A percentile compares a stretch with the other conserved stretches of the same genome.
phyloP scores from a whole-genome alignment of 2,888 invertebrate genomes.

The Drosophila merina region DNA sequence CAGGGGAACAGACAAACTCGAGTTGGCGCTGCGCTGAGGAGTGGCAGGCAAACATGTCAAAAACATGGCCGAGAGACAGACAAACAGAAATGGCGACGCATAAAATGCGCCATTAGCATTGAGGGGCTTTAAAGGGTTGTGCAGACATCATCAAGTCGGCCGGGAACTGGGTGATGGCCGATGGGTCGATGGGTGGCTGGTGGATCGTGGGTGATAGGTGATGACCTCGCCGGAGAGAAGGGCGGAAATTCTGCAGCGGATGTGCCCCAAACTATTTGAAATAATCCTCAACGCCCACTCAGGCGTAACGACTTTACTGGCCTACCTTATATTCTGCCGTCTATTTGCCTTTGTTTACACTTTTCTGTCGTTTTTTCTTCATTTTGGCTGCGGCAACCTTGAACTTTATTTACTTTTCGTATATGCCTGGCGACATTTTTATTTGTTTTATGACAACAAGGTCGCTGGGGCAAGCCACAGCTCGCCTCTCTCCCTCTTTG shows the following conservation, averaged over 20 bases:
- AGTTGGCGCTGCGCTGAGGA: constrained; percentile 29
- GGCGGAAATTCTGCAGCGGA: constrained; percentile 76
- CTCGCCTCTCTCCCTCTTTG: constrained; percentile 3
- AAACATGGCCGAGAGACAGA: constrained; percentile 51
- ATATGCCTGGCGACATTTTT: constrained; percentile 62
- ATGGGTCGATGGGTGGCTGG: constrained; percentile 10
- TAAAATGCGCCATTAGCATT: constrained; percentile 74
- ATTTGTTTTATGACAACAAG: constrained; percentile 65
- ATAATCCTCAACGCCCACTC: constrained; percentile 60
- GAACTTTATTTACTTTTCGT: constrained; percentile 58
- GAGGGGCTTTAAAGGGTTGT: constrained; percentile 46
- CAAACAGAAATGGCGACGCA: constrained; percentile 66
- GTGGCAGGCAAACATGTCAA: constrained; percentile 66
- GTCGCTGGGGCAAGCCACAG: constrained; percentile 58
- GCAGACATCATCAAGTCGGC: constrained; percentile 40
- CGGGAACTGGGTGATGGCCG: constrained; percentile 15
- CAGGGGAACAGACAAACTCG: constrained; percentile 26
- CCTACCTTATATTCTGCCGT: constrained; percentile 18
- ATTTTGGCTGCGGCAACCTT: constrained; percentile 51
- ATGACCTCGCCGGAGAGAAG: constrained; percentile 18
- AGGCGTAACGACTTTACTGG: constrained; percentile 40
- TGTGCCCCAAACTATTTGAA: constrained; percentile 73
- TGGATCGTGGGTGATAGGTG: constrained; percentile 2
- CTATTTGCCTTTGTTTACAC: constrained; percentile 49
- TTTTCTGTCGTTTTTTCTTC: constrained; percentile 28